Conservation (phyloP, 2,888 invertebrate species). For the Tenodera sinensis region DNA sequence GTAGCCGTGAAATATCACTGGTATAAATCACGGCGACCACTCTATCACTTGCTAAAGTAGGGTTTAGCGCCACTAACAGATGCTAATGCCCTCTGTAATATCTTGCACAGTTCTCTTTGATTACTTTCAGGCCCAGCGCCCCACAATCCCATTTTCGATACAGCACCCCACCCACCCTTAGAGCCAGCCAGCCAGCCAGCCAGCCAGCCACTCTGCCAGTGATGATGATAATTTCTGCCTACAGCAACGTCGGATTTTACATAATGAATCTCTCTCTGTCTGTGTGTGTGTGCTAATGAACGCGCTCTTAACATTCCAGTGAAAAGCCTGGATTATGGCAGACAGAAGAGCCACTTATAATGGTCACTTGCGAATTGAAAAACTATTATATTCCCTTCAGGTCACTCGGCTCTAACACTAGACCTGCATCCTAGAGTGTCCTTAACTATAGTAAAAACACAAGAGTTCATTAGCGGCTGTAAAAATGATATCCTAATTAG, state of each 20-base stretch:
- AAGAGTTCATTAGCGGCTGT: too few species aligned
- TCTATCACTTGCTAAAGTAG: not conserved
- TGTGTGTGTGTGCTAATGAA: not conserved
- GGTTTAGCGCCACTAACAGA: not conserved
- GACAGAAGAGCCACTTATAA: not conserved
- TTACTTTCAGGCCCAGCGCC: not conserved
- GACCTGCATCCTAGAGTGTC: too few species aligned
- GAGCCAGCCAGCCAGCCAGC: not conserved
- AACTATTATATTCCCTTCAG: too few species aligned
- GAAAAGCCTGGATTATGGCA: not conserved
- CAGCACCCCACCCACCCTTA: not conserved
- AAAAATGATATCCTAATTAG: too few species aligned
- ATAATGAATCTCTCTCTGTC: not conserved
- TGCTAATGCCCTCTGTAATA: not conserved
- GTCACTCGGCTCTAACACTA: too few species aligned
- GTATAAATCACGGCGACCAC: not conserved
- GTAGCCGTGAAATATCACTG: not conserved
- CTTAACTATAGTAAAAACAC: too few species aligned
- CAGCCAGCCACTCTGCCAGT: not conserved
- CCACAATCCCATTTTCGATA: not conserved
- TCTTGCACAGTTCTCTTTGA: not conserved
- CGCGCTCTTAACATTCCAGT: not conserved
- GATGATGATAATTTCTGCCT: not conserved
- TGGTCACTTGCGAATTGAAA: too few species aligned
- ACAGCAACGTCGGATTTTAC: not conserved